A percentile compares a stretch with the other conserved stretches of the same genome.
Evolutionary conservation across 1,140 invertebrate genomes (phyloP).

Genomic region (Lucilia sericata): DNA sequence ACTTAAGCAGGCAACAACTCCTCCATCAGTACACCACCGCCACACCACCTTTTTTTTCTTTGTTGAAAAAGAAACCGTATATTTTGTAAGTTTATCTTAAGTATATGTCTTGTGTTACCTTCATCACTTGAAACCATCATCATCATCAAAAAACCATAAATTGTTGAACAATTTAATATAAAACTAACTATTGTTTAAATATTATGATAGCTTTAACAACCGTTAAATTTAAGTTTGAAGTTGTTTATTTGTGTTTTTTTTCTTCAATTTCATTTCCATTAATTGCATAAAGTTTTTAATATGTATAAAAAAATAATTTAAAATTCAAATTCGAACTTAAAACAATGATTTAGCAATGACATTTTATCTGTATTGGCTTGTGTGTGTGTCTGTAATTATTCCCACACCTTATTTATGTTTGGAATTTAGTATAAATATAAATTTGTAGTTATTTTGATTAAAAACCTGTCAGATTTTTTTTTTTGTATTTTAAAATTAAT

Average conservation of each 20-base stretch:
- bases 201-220: constrained; percentile 18
- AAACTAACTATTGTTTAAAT: constrained; percentile 37
- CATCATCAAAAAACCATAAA: constrained; percentile 42
- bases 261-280: background rate
- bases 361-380: background rate
- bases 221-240: constrained; percentile 9
- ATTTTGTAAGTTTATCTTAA: constrained; percentile 37
- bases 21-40: background rate
- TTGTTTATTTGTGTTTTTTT: background rate
- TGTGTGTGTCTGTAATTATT: background rate
- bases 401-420: background rate
- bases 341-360: constrained; percentile 16
- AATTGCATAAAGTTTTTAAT: background rate
- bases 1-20: constrained; percentile 24
- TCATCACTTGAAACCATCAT: constrained; percentile 39
- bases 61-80: constrained; percentile 33
- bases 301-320: background rate
- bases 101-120: constrained; percentile 38
- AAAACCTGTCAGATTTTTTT: background rate
- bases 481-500: background rate
- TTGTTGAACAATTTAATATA: constrained; percentile 41
- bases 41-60: constrained; percentile 12
- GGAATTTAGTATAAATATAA: background rate
- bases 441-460: background rate
- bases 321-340: background rate